These are phyloP conservation scores for Nasonovia ribisnigri DNA, from an alignment of 2,888 invertebrate genomes.

Conservation along the genomic window DNA sequence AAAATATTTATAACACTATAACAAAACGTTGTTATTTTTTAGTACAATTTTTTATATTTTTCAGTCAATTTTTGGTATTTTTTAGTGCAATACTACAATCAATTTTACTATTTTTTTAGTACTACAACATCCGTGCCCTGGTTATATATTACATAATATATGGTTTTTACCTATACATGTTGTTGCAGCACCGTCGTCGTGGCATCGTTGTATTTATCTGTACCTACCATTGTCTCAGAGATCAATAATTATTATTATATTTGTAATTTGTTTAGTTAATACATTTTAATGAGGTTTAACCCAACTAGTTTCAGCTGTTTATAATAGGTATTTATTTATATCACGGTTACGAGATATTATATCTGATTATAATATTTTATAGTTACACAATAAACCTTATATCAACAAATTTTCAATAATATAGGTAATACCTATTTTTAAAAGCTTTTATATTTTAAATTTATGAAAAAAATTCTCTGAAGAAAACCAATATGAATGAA, in stretches of 20 bases:
- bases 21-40: no score
- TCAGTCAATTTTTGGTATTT: no score
- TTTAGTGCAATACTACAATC: no score
- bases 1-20: no score
- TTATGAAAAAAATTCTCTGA: neutral
- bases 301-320: neutral
- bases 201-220: neutral
- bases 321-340: neutral
- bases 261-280: neutral
- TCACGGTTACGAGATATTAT: neutral
- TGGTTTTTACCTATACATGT: no score
- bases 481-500: constrained; percentile 17
- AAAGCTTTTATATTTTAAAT: neutral
- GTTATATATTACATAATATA: no score
- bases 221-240: neutral
- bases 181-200: no score
- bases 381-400: neutral
- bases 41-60: no score
- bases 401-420: neutral
- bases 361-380: neutral
- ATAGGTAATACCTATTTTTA: neutral
- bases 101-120: no score
- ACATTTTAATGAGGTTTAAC: neutral
- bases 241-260: neutral
- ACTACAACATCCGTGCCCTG: no score